Evolutionary conservation across 2,797 vertebrate genomes (phyloP).

Genomic region (Chelon auratus): DNA sequence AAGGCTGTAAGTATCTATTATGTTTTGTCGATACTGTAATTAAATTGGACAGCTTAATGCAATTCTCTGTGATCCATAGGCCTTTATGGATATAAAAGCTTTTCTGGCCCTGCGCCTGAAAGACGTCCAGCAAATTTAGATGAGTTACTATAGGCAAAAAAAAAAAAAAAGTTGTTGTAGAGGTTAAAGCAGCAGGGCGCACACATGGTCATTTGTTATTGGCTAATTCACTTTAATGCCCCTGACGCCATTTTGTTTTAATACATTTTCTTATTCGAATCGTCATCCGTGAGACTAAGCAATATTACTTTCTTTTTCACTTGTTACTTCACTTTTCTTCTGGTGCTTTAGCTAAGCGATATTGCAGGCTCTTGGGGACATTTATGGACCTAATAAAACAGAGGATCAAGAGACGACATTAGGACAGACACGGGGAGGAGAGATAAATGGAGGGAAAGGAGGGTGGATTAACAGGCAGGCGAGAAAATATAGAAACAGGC

Average conservation of each 20-base stretch:
- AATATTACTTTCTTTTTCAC: conserved; percentile 41
- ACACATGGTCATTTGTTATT: conserved; percentile 84
- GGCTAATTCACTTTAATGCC: conserved; percentile 86
- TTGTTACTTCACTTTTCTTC: conserved; percentile 53
- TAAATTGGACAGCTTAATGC: conserved; percentile 98
- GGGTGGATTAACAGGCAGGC: conserved; percentile 46
- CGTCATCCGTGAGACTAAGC: conserved; percentile 57
- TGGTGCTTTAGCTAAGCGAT: conserved; percentile 68
- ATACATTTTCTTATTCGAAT: conserved; percentile 75
- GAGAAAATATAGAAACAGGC: conserved; percentile 41
- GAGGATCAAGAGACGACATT: conserved; percentile 70
- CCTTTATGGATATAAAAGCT: conserved; percentile 99
- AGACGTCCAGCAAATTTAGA: conserved; percentile 96
- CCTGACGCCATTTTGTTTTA: conserved; percentile 82
- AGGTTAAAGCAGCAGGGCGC: conserved; percentile 72
- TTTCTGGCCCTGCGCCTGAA: conserved; percentile 94
- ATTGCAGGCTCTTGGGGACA: conserved; percentile 80
- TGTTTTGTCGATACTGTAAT: conserved; percentile 99
- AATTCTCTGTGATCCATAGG: conserved; percentile 98
- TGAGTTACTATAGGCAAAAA: conserved; percentile 81
- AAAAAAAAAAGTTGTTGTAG: conserved; percentile 55
- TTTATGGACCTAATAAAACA: conserved; percentile 84
- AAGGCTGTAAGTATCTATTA: conserved; percentile 94
- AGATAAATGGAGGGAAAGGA: conserved; percentile 48
- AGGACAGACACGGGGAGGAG: conserved; percentile 45